phyloP scores from a whole-genome alignment of 1,140 invertebrate species.

The Leptinotarsa undecemlineata region DNA sequence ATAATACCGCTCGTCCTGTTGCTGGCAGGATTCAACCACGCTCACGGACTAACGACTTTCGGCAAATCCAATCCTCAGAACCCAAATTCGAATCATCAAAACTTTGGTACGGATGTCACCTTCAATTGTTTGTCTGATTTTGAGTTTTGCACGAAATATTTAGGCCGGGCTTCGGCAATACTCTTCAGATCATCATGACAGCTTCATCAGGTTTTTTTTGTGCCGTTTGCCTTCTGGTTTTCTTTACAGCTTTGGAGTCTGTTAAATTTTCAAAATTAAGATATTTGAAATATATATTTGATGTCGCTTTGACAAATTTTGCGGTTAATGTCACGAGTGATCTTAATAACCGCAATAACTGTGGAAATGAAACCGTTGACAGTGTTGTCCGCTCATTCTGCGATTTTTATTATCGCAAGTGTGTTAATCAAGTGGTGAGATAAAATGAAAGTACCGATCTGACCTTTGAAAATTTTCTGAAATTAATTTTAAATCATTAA shows the following conservation, averaged over 20 bases:
- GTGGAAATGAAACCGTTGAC: background rate
- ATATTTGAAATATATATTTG: background rate
- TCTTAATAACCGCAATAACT: background rate
- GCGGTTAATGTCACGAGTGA: background rate
- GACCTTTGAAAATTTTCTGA: too few species aligned
- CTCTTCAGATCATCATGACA: conserved; percentile 27
- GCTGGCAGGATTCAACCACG: conserved; percentile 54
- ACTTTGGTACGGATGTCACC: conserved; percentile 36
- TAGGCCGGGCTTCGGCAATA: conserved; percentile 32
- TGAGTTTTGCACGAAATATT: conserved; percentile 36
- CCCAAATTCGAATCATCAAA: conserved; percentile 30
- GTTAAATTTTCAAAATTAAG: background rate
- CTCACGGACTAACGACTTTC: conserved; percentile 53
- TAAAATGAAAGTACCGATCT: too few species aligned
- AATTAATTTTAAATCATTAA: too few species aligned
- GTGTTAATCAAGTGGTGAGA: too few species aligned
- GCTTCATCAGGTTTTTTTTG: conserved; percentile 13
- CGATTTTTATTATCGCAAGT: too few species aligned
- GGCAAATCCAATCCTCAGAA: conserved; percentile 48
- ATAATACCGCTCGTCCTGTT: conserved; percentile 51
- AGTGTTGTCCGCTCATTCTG: too few species aligned
- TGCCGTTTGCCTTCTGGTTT: conserved; percentile 11
- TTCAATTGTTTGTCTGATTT: conserved; percentile 26
- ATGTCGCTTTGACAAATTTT: background rate
- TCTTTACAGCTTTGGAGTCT: background rate